These are phyloP conservation scores for Fulica atra DNA, from an alignment of 2,113 vertebrate genomes.

Conservation along the genomic window DNA sequence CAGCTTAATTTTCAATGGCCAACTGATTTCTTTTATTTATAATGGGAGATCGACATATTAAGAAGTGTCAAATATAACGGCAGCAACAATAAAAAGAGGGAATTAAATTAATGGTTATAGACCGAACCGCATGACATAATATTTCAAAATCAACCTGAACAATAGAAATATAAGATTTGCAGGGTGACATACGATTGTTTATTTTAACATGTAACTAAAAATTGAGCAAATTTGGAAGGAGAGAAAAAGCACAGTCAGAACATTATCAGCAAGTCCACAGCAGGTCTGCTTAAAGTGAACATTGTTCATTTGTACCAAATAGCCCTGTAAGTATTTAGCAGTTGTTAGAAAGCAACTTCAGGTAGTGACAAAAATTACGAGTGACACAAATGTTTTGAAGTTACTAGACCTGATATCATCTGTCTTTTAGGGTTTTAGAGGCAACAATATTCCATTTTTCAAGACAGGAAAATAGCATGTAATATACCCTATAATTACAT, in stretches of 20 bases:
- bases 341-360: neutral
- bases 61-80: neutral
- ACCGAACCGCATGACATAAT: neutral
- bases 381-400: conserved; percentile 4
- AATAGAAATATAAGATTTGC: neutral
- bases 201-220: neutral
- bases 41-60: neutral
- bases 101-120: neutral
- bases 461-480: conserved; percentile 3
- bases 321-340: neutral
- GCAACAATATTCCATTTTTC: neutral
- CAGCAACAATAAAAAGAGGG: neutral
- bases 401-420: neutral
- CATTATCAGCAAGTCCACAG: neutral
- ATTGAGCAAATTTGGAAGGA: neutral
- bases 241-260: neutral
- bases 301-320: neutral
- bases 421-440: neutral
- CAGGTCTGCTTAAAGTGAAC: neutral
- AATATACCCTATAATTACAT: neutral
- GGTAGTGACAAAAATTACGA: neutral
- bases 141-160: neutral
- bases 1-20: neutral
- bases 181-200: neutral
- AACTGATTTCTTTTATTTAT: neutral